phyloP scores from a whole-genome alignment of 2,113 vertebrate genomes.

The Perccottus glenii region DNA sequence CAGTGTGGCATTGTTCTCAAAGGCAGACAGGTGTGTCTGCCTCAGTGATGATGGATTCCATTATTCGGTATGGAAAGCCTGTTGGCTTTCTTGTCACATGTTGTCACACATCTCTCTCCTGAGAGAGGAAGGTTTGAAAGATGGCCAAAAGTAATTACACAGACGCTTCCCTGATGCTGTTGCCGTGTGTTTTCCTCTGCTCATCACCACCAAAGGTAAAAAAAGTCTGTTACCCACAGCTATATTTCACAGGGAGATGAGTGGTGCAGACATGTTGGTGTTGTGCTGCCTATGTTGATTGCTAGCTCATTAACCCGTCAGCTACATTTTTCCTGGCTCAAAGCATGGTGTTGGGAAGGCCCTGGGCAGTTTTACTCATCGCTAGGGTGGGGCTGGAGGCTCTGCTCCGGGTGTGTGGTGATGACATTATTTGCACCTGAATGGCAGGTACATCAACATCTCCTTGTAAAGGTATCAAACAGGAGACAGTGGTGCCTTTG shows the following conservation, averaged over 20 bases:
- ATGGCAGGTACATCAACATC: conserved; percentile 81
- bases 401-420: conserved; percentile 61
- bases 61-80: conserved; percentile 82
- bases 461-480: conserved; percentile 78
- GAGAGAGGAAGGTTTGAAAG: conserved; percentile 81
- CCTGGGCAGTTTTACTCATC: conserved; percentile 71
- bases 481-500: conserved; percentile 79
- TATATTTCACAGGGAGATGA: conserved; percentile 59
- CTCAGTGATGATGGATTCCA: conserved; percentile 80
- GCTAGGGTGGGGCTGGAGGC: conserved; percentile 59
- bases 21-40: conserved; percentile 84
- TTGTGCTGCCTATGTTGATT: conserved; percentile 69
- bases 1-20: conserved; percentile 84
- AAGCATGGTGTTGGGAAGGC: conserved; percentile 36
- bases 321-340: conserved; percentile 49
- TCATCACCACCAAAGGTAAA: conserved; percentile 67
- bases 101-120: conserved; percentile 84
- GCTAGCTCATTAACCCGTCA: conserved; percentile 76
- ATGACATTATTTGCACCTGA: conserved; percentile 83
- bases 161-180: conserved; percentile 73
- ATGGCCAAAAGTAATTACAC: conserved; percentile 85
- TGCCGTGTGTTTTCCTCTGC: conserved; percentile 72
- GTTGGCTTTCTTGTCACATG: conserved; percentile 85
- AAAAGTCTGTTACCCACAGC: conserved; percentile 65
- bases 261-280: conserved; percentile 61